Percentiles rank a stretch among this genome's conserved stretches.
Conservation (phyloP, 2,113 vertebrate genomes). For the Corythoichthys haematopterus region DNA sequence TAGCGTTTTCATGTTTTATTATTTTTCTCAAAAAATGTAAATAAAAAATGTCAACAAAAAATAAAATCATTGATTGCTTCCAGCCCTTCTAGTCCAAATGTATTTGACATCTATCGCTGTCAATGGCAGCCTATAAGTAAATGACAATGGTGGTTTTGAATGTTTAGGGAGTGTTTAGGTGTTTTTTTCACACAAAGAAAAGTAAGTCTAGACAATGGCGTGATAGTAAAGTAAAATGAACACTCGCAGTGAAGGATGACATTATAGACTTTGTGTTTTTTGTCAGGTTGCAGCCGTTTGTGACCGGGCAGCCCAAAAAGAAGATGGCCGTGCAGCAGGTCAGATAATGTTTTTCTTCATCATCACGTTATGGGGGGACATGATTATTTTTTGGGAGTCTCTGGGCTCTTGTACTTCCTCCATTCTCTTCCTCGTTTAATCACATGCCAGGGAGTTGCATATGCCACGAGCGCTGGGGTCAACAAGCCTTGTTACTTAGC, state of each 20-base stretch:
- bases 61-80: too few species aligned
- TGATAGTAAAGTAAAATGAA: too few species aligned
- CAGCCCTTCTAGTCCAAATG: too few species aligned
- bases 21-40: too few species aligned
- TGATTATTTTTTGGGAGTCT: neutral
- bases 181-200: too few species aligned
- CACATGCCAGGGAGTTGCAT: neutral
- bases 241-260: neutral
- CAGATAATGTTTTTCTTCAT: neutral
- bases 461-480: neutral
- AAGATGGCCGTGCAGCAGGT: constrained; percentile 10
- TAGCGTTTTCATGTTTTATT: too few species aligned
- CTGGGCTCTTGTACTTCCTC: neutral
- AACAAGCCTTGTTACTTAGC: constrained; percentile 6
- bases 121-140: too few species aligned
- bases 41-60: too few species aligned
- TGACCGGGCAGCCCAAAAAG: constrained; percentile 1
- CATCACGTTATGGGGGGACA: neutral
- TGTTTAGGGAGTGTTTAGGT: too few species aligned
- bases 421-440: neutral
- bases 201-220: too few species aligned
- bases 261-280: neutral
- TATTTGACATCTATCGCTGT: too few species aligned
- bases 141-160: too few species aligned
- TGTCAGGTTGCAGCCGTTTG: constrained; percentile 9